phyloP scores from a whole-genome alignment of 1,140 invertebrate species.

The Lysiphlebus fabarum region DNA sequence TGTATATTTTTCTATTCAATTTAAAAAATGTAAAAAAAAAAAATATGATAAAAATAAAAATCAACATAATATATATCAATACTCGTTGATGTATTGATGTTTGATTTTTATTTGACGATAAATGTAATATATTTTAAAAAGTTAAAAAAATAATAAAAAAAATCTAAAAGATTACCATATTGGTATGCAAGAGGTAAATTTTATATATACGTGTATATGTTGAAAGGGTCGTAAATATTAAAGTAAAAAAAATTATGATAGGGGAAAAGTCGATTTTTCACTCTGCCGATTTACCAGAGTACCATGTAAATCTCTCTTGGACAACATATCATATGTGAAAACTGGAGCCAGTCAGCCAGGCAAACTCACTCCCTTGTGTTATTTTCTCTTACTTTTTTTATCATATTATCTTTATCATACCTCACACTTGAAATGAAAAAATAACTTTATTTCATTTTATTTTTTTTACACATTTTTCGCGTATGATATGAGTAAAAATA shows the following conservation, averaged over 20 bases:
- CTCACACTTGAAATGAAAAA: constrained; percentile 26
- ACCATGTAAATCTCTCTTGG: constrained; percentile 48
- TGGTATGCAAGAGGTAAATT: constrained; percentile 18
- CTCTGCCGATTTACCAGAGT: constrained; percentile 40
- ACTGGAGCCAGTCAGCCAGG: constrained; percentile 24
- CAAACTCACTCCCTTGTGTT: constrained; percentile 10
- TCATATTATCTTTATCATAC: constrained; percentile 16
- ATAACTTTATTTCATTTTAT: not conserved
- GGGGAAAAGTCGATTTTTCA: constrained; percentile 41
- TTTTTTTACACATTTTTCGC: constrained; percentile 18
- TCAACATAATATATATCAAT: too few relatives aligned
- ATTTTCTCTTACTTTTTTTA: constrained; percentile 14
- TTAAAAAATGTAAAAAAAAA: not conserved
- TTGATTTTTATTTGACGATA: too few relatives aligned
- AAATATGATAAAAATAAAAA: not conserved
- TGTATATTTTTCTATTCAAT: not conserved
- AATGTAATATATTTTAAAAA: too few relatives aligned
- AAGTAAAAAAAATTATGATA: constrained; percentile 19
- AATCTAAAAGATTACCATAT: not conserved
- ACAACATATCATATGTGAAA: constrained; percentile 46
- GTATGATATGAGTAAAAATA: too few relatives aligned
- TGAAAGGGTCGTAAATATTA: constrained; percentile 15
- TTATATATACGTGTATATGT: constrained; percentile 13
- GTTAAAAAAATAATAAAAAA: too few relatives aligned
- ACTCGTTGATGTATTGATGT: too few relatives aligned